phyloP scores from a whole-genome alignment of 1,140 invertebrate genomes.

The Gonioctena quinquepunctata region DNA sequence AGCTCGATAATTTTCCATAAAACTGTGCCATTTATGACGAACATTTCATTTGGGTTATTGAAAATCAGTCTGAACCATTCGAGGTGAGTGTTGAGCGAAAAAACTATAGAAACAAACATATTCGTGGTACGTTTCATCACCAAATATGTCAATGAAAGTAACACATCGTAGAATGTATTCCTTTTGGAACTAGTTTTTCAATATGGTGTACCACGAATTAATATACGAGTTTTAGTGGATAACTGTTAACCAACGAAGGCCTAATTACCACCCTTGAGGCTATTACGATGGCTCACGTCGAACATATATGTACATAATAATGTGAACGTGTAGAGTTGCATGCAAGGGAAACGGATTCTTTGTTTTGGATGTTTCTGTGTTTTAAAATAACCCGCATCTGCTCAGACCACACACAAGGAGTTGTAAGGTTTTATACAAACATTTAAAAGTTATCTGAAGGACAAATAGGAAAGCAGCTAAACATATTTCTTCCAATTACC shows the following conservation, averaged over 20 bases:
- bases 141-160: conserved; percentile 27
- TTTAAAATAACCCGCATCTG: not conserved
- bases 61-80: conserved; percentile 9
- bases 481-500: no score
- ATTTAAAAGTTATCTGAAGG: no score
- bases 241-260: not conserved
- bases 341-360: not conserved
- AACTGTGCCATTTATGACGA: conserved; percentile 11
- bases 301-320: no score
- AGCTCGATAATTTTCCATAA: conserved; percentile 19
- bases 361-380: no score
- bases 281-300: no score
- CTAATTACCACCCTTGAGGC: no score
- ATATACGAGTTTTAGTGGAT: not conserved
- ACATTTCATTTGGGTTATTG: conserved; percentile 18
- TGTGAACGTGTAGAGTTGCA: not conserved
- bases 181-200: not conserved
- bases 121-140: not conserved
- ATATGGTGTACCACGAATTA: not conserved
- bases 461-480: no score
- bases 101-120: not conserved
- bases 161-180: not conserved
- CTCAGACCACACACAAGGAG: not conserved
- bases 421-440: no score
- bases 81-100: conserved; percentile 18